Evolutionary conservation across 2,797 vertebrate genomes (phyloP).

Genomic region (Brachymystax lenok): DNA sequence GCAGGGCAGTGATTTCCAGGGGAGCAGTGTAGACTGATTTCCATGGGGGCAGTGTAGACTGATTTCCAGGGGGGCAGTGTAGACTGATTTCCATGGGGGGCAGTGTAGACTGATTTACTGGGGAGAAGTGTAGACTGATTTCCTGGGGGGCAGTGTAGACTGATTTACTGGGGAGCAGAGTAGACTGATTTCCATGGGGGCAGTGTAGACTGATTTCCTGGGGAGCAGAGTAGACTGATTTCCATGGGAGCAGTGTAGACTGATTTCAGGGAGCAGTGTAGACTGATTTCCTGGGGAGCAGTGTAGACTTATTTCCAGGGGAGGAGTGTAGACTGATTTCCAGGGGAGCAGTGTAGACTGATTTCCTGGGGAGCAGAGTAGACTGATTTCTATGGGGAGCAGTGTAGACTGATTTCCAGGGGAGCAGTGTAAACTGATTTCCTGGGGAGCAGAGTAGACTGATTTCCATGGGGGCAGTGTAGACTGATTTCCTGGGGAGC

Average conservation of each 20-base stretch:
- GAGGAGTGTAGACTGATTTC: slow-evolving; percentile 18
- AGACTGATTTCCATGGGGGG: slow-evolving; percentile 25
- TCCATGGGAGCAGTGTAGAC: slow-evolving; percentile 20
- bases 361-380: slow-evolving; percentile 25
- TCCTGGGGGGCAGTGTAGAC: slow-evolving; percentile 18
- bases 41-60: slow-evolving; percentile 13
- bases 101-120: slow-evolving; percentile 15
- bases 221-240: slow-evolving; percentile 14
- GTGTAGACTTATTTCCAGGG: slow-evolving; percentile 19
- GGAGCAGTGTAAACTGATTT: too few relatives aligned
- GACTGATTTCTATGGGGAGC: slow-evolving; percentile 18
- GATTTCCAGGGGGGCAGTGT: slow-evolving; percentile 28
- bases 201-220: slow-evolving; percentile 16
- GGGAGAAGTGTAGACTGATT: slow-evolving; percentile 15
- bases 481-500: too few relatives aligned
- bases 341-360: slow-evolving; percentile 8
- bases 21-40: slow-evolving; percentile 23
- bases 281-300: slow-evolving; percentile 29
- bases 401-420: too few relatives aligned
- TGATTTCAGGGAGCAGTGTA: slow-evolving; percentile 23
- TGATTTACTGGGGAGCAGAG: slow-evolving; percentile 25
- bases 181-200: slow-evolving; percentile 29
- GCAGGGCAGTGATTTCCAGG: slow-evolving; percentile 28
- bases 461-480: too few relatives aligned
- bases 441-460: too few relatives aligned